These are phyloP conservation scores for Triplophysa siluroides DNA, from an alignment of 2,113 vertebrate genomes.

Conservation along the genomic window DNA sequence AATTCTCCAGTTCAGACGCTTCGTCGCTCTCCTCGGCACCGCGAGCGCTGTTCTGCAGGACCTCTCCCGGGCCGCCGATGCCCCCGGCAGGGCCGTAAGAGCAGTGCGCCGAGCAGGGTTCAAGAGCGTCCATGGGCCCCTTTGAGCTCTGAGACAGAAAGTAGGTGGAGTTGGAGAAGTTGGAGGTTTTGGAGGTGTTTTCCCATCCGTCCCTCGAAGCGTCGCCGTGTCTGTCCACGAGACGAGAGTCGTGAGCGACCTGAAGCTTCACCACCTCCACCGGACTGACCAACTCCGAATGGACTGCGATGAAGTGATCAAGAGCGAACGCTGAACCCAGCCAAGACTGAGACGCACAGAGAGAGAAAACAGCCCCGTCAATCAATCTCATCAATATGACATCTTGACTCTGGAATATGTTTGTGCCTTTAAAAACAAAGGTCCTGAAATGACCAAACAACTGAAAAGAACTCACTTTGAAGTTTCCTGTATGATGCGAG, in stretches of 20 bases:
- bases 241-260: neutral
- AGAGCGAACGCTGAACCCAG: slow-evolving; percentile 45
- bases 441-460: too few relatives aligned
- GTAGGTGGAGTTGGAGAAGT: slow-evolving; percentile 68
- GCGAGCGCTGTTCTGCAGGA: too few relatives aligned
- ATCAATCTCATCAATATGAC: too few relatives aligned
- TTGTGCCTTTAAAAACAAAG: too few relatives aligned
- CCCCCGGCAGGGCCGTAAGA: slow-evolving; percentile 52
- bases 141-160: slow-evolving; percentile 52
- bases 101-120: slow-evolving; percentile 47
- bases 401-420: too few relatives aligned
- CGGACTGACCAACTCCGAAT: slow-evolving; percentile 35
- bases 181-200: slow-evolving; percentile 20
- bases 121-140: slow-evolving; percentile 32
- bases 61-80: neutral
- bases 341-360: slow-evolving; percentile 57
- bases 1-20: neutral
- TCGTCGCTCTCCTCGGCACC: neutral
- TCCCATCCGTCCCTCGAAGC: neutral
- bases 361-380: neutral
- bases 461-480: slow-evolving; percentile 50
- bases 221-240: neutral
- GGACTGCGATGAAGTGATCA: slow-evolving; percentile 42
- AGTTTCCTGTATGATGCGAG: slow-evolving; percentile 38
- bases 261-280: slow-evolving; percentile 51